Percentiles rank a stretch among this genome's conserved stretches.
Evolutionary conservation across 2,113 vertebrate species (phyloP).

Genomic region (Indicator maculatus): DNA sequence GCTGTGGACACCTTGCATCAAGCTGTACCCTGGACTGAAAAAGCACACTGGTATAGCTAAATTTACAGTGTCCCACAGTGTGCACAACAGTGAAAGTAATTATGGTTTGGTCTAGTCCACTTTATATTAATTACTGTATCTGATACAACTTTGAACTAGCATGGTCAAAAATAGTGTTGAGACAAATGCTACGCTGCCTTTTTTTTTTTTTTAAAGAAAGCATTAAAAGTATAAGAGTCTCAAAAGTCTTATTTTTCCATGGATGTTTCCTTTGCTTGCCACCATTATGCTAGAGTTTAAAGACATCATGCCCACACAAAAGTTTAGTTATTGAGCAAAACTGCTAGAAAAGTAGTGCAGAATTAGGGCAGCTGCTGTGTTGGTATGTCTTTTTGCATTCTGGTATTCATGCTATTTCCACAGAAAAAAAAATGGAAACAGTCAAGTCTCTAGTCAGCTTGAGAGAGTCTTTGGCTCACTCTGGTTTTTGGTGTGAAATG

Average conservation of each 20-base stretch:
- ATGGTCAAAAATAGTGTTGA: background rate
- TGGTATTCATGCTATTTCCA: slow-evolving; percentile 3
- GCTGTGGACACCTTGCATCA: background rate
- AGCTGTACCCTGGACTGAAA: background rate
- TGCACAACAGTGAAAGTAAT: background rate
- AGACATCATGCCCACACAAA: background rate
- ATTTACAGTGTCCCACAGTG: background rate
- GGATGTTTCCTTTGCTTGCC: background rate
- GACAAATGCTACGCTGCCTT: background rate
- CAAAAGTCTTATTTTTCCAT: background rate
- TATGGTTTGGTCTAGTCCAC: background rate
- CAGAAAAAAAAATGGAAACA: slow-evolving; percentile 40
- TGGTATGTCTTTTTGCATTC: background rate
- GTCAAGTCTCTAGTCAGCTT: background rate
- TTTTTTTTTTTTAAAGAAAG: background rate
- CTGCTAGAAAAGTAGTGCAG: background rate
- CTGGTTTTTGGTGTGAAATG: background rate
- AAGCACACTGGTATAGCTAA: rapidly evolving
- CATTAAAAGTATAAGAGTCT: background rate
- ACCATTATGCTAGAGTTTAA: background rate
- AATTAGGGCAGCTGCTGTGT: background rate
- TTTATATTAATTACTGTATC: background rate
- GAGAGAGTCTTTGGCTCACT: slow-evolving; percentile 16
- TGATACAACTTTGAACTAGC: background rate
- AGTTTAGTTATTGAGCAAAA: background rate